phyloP scores from a whole-genome alignment of 2,113 vertebrate species.

The Mobula birostris region DNA sequence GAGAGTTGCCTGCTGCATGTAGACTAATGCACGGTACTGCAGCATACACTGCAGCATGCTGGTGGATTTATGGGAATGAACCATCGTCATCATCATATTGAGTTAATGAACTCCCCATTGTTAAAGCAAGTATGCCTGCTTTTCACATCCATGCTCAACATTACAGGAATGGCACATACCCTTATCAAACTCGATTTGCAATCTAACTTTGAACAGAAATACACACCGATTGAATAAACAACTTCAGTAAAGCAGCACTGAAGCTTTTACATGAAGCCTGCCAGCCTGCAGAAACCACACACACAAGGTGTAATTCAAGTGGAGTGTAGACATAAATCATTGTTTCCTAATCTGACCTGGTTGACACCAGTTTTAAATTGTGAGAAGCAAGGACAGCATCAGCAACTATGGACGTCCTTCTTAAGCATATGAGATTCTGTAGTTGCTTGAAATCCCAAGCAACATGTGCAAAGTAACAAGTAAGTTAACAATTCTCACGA shows the following conservation, averaged over 20 bases:
- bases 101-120: conserved; percentile 15
- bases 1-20: background rate
- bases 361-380: background rate
- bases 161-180: too few species aligned
- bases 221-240: background rate
- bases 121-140: conserved; percentile 21
- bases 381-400: background rate
- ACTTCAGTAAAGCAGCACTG: background rate
- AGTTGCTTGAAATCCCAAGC: too few species aligned
- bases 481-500: too few species aligned
- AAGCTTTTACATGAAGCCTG: background rate
- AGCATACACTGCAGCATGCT: conserved; percentile 27
- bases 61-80: conserved; percentile 33
- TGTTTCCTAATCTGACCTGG: background rate
- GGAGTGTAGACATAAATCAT: background rate
- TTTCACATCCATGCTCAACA: background rate
- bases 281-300: background rate
- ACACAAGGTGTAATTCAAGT: background rate
- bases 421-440: background rate
- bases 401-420: background rate
- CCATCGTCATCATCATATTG: background rate
- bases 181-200: background rate
- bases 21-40: conserved; percentile 29
- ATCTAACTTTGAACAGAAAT: background rate
- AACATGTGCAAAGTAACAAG: too few species aligned